Evolutionary conservation across 2,113 vertebrate genomes (phyloP).

Genomic region (Rhynchopsitta pachyrhyncha): DNA sequence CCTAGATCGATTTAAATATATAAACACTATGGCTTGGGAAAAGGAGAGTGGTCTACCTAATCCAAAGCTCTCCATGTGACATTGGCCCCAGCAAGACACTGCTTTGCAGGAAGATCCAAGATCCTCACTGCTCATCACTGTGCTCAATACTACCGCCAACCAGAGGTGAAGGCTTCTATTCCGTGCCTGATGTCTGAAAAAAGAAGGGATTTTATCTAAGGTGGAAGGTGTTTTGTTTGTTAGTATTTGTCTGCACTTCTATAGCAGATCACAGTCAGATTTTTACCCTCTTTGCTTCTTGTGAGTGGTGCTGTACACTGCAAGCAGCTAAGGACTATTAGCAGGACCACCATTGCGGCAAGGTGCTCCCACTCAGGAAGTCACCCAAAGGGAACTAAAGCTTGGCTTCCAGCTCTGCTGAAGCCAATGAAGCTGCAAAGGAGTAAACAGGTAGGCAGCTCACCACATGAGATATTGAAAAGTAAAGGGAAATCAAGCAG

Average conservation of each 20-base stretch:
- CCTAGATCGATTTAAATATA: neutral
- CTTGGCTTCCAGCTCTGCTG: neutral
- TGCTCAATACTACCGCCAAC: neutral
- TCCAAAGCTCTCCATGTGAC: neutral
- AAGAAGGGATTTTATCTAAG: neutral
- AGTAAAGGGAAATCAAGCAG: neutral
- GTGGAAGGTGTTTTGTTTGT: neutral
- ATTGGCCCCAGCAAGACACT: neutral
- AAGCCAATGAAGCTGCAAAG: neutral
- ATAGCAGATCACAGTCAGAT: neutral
- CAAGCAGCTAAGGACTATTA: neutral
- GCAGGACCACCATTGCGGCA: neutral
- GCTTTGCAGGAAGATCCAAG: neutral
- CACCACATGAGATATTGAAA: neutral
- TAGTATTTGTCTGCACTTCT: neutral
- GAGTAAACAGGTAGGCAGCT: neutral
- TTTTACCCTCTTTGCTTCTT: neutral
- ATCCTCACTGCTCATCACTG: neutral
- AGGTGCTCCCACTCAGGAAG: neutral
- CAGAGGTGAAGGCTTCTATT: neutral
- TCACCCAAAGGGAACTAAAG: neutral
- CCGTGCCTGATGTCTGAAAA: neutral
- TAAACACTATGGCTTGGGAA: neutral
- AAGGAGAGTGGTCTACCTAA: neutral
- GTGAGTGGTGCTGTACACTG: neutral